Base-by-base conservation (phyloP, 2,888 invertebrate species). In the Hydriomena furcata region DNA sequence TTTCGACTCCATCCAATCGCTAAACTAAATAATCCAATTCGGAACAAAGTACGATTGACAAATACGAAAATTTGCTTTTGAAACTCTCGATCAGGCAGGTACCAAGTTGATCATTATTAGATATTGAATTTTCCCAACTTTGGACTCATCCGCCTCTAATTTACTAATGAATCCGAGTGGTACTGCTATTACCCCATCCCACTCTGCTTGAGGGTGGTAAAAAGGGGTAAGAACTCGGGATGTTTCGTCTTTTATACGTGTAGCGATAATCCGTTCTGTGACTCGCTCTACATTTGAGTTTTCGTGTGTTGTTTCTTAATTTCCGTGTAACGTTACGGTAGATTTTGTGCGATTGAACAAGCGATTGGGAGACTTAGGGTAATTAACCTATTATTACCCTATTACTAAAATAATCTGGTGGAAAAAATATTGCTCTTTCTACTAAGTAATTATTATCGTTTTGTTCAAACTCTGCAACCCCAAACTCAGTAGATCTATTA, bases 111-210 rank as follows among this genome's bases (percentile, higher is more conserved):
- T 91, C 89, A 90, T 91, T 91, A 90, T 89, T 89, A 89, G 87
- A 90, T 91, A 90, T 91, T 87, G 90, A 89, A 90, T 90, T 91
- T 90, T 90, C 89, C 76, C 82, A 91, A 91, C 89, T 91, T 90
- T 87, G 88, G 87, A 87, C 89, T 91, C 91, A 88, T 91, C 90
- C 88, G 84, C 82, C 85, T 90, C 89, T 91, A 91, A 91, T 91
- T 91, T 91, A 86, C 91, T 91, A 91, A 91, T 91, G 91, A 91
- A 91, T 87, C 91, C 86, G 87, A 85, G 88, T 87, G 84, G 80
- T 83, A 82, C 77, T 82, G 83, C 88, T 85, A 88, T 88, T 86
- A 86, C 79, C 78, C 73, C 68, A 73, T 73, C 71, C 47, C 11
- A 52, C 52, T 35, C 48, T 58, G 40, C 69, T 74, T 65, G 61